phyloP scores from a whole-genome alignment of 2,113 vertebrate genomes.

The Oceanites oceanicus region DNA sequence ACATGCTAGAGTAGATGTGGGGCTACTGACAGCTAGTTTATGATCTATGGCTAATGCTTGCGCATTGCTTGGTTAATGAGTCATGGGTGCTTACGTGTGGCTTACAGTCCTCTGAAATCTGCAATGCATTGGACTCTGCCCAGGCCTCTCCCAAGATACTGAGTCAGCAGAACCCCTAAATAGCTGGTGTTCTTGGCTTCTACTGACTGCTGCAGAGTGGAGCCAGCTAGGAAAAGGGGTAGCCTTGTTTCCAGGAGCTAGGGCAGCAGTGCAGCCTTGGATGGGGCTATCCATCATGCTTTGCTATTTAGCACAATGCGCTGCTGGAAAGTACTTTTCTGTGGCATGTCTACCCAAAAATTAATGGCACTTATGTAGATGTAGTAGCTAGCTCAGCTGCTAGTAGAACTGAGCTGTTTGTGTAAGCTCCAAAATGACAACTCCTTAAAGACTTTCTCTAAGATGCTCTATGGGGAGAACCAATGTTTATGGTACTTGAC shows the following conservation, averaged over 20 bases:
- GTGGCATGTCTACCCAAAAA: neutral
- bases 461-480: accelerated
- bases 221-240: neutral
- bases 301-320: neutral
- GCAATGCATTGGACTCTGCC: neutral
- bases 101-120: neutral
- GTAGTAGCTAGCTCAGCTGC: neutral
- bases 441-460: neutral
- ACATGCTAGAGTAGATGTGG: accelerated
- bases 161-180: neutral
- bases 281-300: neutral
- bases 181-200: neutral
- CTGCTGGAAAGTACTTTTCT: neutral
- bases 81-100: neutral
- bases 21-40: neutral
- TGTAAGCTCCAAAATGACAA: neutral
- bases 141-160: neutral
- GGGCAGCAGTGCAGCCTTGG: neutral
- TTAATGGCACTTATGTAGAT: accelerated
- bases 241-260: neutral
- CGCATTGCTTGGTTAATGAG: neutral
- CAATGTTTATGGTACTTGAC: neutral
- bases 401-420: neutral
- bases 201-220: neutral
- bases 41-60: neutral